Evolutionary conservation across 1,140 invertebrate genomes (phyloP), one percentile per base, ranked within the genome.

Genomic region (Bathynomus jamesi): DNA sequence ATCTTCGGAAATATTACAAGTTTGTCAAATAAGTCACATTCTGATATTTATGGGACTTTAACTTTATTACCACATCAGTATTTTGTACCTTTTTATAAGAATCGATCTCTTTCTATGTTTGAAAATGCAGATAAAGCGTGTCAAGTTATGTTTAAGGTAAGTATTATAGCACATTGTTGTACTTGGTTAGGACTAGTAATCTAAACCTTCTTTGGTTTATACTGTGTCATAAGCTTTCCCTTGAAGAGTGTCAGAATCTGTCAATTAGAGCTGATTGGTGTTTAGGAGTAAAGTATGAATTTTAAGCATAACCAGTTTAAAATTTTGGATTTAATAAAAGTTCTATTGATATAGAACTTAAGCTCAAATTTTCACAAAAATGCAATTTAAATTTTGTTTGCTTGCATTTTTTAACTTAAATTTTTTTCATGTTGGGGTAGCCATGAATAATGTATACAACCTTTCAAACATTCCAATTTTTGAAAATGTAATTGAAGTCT

Each of bases 1-100:
- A 69, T 69, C 31, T 69, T 69, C 61, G 67, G 67, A 21, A 69
- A 69, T 29, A 69, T 69, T 28, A 69, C 67, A 24, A 8, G 46
- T 60, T 28, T 69, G 21, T n/a, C 32, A 3, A 10, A 61, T 28
- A 46, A 8, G 5, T 40, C 60, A 32, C 40, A 60, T 68, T 60
- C 60, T 28, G 21, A 68, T 25, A 0, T 27, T 4, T 21, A 28
- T 28, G 67, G 46, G 3, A 69, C 53, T n/a, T 29, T 69, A n/a
- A 60, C 31, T 25, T 24, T 69, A 28, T 24, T 69, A n/a, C 67
- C 67, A 7, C 32, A 60, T 8, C 67, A 69, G 13, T 69, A 28
- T 69, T 69, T 69, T 61, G 60, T 69, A 17, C 29, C 60, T 28
- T 69, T 69, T 28, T 69, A 69, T 17, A 46, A 46, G 0, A 69